Conservation (phyloP, 92 coral and sea anemone species). For the Metridium senile region DNA sequence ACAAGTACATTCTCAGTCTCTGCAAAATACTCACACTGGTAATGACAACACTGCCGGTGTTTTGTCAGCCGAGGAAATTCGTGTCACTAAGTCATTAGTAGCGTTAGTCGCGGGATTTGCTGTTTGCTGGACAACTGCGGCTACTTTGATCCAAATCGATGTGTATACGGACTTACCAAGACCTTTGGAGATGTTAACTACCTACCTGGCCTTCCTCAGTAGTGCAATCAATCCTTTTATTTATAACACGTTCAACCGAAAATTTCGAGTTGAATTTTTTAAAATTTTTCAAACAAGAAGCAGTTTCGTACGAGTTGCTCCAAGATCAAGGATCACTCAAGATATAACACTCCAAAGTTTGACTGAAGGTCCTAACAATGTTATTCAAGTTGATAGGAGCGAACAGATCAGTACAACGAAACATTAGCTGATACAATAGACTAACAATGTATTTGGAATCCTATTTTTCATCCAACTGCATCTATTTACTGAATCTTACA, state of each 20-base stretch:
- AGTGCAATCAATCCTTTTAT: constrained; percentile 37
- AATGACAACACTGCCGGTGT: too few species aligned
- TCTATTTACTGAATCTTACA: too few species aligned
- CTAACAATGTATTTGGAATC: too few species aligned
- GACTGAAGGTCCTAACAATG: too few species aligned
- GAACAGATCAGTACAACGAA: too few species aligned
- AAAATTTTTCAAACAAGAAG: not conserved
- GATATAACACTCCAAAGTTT: too few species aligned
- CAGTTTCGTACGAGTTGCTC: not conserved
- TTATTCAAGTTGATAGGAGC: too few species aligned
- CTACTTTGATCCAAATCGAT: not conserved
- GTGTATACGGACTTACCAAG: constrained; percentile 16
- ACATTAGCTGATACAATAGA: too few species aligned
- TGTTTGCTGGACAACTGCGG: constrained; percentile 18
- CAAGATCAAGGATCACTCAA: too few species aligned
- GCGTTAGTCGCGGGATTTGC: constrained; percentile 31
- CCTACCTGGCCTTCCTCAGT: constrained; percentile 2
- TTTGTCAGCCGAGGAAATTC: constrained; percentile 1
- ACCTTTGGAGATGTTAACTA: constrained; percentile 7
- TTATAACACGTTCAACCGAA: constrained; percentile 20
- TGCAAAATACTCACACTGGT: not conserved
- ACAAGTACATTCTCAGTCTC: constrained; percentile 6
- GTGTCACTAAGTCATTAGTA: constrained; percentile 22
- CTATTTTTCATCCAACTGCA: too few species aligned
- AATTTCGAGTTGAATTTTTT: constrained; percentile 23